Percentiles rank a stretch among this genome's conserved stretches.
These are phyloP conservation scores for Prenolepis imparis DNA, from an alignment of 2,888 invertebrate genomes.

Conservation along the genomic window DNA sequence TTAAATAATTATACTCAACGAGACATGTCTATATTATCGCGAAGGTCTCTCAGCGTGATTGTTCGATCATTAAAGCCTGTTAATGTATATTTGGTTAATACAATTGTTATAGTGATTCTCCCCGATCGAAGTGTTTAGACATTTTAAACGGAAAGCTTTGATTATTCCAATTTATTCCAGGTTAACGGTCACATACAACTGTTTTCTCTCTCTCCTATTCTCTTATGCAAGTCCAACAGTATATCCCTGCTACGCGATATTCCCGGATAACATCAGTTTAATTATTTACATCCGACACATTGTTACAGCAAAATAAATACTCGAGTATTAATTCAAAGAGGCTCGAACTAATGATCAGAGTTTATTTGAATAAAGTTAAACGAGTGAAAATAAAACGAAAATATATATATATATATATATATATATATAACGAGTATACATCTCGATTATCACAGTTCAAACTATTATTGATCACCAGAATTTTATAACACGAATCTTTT, in stretches of 20 bases:
- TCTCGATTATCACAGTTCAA: background rate
- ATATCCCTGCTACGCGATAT: background rate
- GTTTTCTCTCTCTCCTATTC: constrained; percentile 2
- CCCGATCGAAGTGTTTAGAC: background rate
- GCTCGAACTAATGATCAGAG: background rate
- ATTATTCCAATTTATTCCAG: constrained; percentile 8
- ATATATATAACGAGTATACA: background rate
- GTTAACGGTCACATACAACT: background rate
- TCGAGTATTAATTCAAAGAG: background rate
- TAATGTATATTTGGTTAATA: background rate
- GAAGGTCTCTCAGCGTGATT: background rate
- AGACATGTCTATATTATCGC: background rate
- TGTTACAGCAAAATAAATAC: background rate
- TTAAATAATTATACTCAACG: background rate
- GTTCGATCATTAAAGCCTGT: background rate
- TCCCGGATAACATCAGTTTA: background rate
- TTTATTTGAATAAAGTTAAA: background rate
- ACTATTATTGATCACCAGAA: background rate
- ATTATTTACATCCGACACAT: constrained; percentile 4
- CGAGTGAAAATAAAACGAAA: background rate
- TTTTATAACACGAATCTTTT: background rate
- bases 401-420: too few species aligned
- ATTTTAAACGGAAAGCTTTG: background rate
- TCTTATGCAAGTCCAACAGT: background rate
- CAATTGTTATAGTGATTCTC: background rate